phyloP scores from a whole-genome alignment of 2,888 invertebrate species.

The Seira sanloemensis region DNA sequence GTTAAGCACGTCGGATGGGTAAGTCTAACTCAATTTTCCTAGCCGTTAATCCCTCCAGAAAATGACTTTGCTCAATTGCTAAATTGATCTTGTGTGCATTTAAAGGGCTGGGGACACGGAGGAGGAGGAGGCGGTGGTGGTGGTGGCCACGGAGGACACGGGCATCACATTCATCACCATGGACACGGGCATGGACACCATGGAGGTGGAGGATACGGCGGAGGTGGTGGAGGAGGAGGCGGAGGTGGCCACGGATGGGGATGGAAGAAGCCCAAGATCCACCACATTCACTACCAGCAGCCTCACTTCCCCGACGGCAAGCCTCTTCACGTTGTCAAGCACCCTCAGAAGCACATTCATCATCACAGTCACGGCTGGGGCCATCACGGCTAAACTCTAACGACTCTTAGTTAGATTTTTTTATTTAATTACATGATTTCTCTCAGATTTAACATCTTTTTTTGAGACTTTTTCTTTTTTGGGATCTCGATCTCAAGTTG shows the following conservation, averaged over 20 bases:
- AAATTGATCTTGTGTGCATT: background rate
- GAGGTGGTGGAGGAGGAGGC: conserved; percentile 54
- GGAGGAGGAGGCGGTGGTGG: conserved; percentile 45
- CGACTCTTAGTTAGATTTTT: background rate
- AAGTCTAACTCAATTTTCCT: background rate
- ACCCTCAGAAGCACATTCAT: conserved; percentile 52
- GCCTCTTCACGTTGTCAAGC: conserved; percentile 58
- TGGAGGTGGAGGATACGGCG: conserved; percentile 36
- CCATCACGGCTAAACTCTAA: background rate
- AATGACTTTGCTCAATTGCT: background rate
- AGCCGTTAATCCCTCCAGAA: background rate
- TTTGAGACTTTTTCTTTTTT: background rate
- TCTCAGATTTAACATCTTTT: too few relatives aligned
- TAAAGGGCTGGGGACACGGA: conserved; percentile 25
- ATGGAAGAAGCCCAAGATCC: conserved; percentile 60
- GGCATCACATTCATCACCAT: conserved; percentile 22
- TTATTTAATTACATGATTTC: background rate
- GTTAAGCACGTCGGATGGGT: conserved; percentile 56
- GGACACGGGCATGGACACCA: conserved; percentile 8
- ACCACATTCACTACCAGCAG: conserved; percentile 58
- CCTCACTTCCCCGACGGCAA: conserved; percentile 61
- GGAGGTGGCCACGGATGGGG: conserved; percentile 64
- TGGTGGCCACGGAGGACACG: conserved; percentile 38
- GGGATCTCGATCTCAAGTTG: conserved; percentile 60
- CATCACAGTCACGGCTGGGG: conserved; percentile 52